Percentiles rank a stretch among this genome's conserved stretches.
Conservation (phyloP, 1,140 invertebrate genomes). For the Gonioctena quinquepunctata region DNA sequence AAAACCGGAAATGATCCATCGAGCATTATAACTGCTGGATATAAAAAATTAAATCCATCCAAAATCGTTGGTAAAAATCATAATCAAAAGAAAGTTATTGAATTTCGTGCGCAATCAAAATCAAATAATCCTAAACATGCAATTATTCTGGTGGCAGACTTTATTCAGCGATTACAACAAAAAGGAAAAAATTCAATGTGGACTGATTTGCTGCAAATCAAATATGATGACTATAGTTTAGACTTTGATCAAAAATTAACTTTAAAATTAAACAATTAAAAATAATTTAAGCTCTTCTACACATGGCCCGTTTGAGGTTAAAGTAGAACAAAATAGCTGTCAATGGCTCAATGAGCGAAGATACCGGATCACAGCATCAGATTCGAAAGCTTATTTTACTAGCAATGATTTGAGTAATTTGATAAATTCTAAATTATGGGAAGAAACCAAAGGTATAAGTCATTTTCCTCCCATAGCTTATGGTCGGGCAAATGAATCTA, state of each 20-base stretch:
- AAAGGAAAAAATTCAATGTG: constrained; percentile 4
- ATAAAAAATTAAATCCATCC: background rate
- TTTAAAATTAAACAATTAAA: background rate
- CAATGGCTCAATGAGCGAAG: background rate
- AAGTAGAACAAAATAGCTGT: background rate
- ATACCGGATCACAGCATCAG: constrained; percentile 7
- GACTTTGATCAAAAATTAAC: background rate
- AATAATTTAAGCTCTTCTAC: background rate
- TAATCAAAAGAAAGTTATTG: background rate
- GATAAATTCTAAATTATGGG: constrained; percentile 7
- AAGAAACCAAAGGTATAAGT: background rate
- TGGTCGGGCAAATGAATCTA: background rate
- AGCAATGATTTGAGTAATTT: constrained; percentile 8
- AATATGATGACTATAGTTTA: constrained; percentile 8
- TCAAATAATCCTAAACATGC: background rate
- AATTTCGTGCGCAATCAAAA: background rate
- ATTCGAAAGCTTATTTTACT: background rate
- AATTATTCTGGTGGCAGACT: background rate
- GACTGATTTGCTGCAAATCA: background rate
- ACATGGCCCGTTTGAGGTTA: background rate
- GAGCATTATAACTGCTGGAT: background rate
- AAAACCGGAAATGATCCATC: background rate
- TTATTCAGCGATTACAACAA: background rate
- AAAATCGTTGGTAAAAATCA: background rate
- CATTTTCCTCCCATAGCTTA: background rate